phyloP scores from a whole-genome alignment of 1,140 invertebrate genomes.

The Drosophila setifemur region DNA sequence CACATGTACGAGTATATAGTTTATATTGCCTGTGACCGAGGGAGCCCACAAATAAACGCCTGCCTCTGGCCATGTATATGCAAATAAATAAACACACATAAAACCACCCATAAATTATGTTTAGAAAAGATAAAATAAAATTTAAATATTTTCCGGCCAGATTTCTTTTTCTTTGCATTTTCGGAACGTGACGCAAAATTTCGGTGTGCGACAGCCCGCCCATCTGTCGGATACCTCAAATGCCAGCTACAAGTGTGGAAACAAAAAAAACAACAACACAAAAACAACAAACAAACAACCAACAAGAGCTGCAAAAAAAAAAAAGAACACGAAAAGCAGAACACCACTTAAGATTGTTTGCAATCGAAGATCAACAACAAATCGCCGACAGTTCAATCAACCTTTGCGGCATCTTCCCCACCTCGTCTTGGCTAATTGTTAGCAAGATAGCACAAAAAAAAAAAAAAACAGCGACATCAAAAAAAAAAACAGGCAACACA shows the following conservation, averaged over 20 bases:
- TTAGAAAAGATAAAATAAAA: conserved; percentile 26
- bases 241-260: no score
- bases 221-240: neutral
- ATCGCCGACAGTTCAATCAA: conserved; percentile 49
- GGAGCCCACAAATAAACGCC: neutral
- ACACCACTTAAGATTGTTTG: no score
- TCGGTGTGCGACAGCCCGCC: neutral
- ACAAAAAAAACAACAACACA: no score
- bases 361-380: conserved; percentile 39
- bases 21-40: conserved; percentile 9
- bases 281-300: no score
- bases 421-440: conserved; percentile 23
- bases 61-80: conserved; percentile 2
- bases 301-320: no score
- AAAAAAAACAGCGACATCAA: conserved; percentile 8
- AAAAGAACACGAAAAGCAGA: neutral
- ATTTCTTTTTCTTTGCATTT: conserved; percentile 21
- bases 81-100: neutral
- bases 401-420: conserved; percentile 24
- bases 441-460: conserved; percentile 10
- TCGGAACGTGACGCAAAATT: conserved; percentile 51
- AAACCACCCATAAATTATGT: conserved; percentile 33
- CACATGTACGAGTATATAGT: neutral
- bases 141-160: conserved; percentile 34
- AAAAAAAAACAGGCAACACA: conserved; percentile 22